Conservation (phyloP, 1,140 invertebrate species). For the Acromyrmex echinatior region DNA sequence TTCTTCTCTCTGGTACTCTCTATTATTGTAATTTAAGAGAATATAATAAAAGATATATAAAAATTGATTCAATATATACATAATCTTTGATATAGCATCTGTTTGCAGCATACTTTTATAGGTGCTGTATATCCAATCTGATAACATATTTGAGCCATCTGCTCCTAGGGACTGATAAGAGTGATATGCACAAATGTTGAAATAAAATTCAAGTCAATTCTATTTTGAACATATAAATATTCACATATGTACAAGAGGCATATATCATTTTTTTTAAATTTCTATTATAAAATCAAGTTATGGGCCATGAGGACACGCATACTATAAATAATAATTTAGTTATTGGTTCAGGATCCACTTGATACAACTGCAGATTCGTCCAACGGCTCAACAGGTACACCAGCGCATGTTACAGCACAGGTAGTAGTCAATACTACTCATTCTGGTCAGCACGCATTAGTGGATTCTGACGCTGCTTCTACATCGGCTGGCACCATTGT, state of each 20-base stretch:
- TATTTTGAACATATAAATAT: not conserved
- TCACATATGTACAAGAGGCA: conserved; percentile 3
- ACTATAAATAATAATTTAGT: conserved; percentile 80
- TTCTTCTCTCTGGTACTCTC: not conserved
- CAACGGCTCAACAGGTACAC: conserved; percentile 84
- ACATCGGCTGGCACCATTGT: conserved; percentile 84
- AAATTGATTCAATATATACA: conserved; percentile 12
- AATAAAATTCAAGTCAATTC: conserved; percentile 33
- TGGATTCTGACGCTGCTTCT: conserved; percentile 84
- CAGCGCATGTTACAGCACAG: conserved; percentile 86
- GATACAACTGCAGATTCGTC: conserved; percentile 86
- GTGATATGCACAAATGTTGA: conserved; percentile 30
- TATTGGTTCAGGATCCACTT: conserved; percentile 84
- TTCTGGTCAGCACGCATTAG: conserved; percentile 83
- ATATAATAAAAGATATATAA: conserved; percentile 11
- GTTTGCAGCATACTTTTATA: conserved; percentile 21
- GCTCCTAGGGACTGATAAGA: conserved; percentile 64
- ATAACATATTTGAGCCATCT: conserved; percentile 70
- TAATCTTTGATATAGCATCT: conserved; percentile 24
- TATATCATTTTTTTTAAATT: conserved; percentile 16
- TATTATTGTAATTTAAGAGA: conserved; percentile 2
- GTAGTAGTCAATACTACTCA: conserved; percentile 86
- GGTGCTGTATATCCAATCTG: conserved; percentile 52
- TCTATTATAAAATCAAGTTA: conserved; percentile 41
- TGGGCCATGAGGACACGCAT: conserved; percentile 71